Percentiles rank a stretch among this genome's conserved stretches.
phyloP scores from a whole-genome alignment of 1,140 invertebrate species.

The Wasmannia auropunctata region DNA sequence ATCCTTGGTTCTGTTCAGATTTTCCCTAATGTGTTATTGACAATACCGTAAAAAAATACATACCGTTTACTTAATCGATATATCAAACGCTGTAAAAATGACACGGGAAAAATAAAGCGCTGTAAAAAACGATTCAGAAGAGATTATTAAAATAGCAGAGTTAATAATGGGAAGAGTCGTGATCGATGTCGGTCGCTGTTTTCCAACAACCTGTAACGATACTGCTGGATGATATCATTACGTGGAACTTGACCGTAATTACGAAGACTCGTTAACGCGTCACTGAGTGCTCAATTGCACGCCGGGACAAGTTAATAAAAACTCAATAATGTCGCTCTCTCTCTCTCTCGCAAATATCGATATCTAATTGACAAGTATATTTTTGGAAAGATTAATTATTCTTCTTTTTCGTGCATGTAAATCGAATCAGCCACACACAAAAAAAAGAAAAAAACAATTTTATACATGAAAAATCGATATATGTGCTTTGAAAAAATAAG shows the following conservation, averaged over 20 bases:
- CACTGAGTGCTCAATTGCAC: constrained; percentile 36
- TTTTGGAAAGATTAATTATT: neutral
- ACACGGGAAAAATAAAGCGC: neutral
- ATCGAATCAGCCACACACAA: neutral
- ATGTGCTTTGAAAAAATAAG: neutral
- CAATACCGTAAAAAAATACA: too few relatives aligned
- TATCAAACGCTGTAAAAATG: neutral
- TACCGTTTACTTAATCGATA: neutral
- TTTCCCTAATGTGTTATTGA: too few relatives aligned
- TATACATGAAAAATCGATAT: neutral
- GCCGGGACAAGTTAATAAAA: constrained; percentile 43
- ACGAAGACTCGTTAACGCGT: constrained; percentile 57
- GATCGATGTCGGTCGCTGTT: constrained; percentile 42
- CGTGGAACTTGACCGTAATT: constrained; percentile 57
- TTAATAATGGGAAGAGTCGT: neutral
- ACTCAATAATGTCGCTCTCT: constrained; percentile 57
- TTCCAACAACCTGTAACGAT: constrained; percentile 30
- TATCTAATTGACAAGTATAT: constrained; percentile 54
- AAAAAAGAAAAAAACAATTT: neutral
- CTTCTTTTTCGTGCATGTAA: neutral
- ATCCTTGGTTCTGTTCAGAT: too few relatives aligned
- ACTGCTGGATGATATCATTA: constrained; percentile 53
- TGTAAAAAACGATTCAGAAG: constrained; percentile 23
- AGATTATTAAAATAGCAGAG: constrained; percentile 19
- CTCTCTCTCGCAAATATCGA: constrained; percentile 48